Evolutionary conservation across 2,888 invertebrate genomes (phyloP), one percentile per base, ranked within the genome.

Genomic region (Sialis lutaria): DNA sequence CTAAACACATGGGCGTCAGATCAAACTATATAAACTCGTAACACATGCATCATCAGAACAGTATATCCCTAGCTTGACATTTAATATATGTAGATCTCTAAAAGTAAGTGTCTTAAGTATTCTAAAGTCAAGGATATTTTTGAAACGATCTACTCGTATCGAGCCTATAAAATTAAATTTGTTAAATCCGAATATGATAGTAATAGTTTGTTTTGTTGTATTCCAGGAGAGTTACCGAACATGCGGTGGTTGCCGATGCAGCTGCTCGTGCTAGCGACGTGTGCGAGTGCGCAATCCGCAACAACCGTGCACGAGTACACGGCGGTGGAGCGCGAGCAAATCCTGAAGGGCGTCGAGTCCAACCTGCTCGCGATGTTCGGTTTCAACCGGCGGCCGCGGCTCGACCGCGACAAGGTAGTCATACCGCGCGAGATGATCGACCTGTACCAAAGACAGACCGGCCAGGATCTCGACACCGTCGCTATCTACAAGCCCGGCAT

Each of bases 381-480:
- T 40, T 67, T 79, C 54, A 64, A 65, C 51, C 65, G 63, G 51
- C 64, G 75, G 64, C 82, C 72, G 52, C 67, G 62, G 61, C 65
- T 71, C 51, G 62, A 45, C 40, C 12, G 35, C 9, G 60, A 67
- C 34, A 67, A 74, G 55, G 67, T 73, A 49, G 67, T 70, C 46
- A 73, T 92, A 60, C 91, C 91, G 50, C 78, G 80, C 58, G 82
- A 82, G 56, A 77, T 92, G 75, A 74, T 81, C 63, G 73, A 84
- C 60, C 70, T 92, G 52, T 91, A 91, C 69, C 67, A 72, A 51
- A 69, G 70, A 56, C 79, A 82, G 55, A 75, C 72, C 64, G 76
- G 73, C 56, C 72, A 68, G 59, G 75, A 69, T 57, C 73, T 73
- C 54, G 77, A 77, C 57, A 77, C 77, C 51, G 70, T 76, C 44